Base-by-base conservation (phyloP, 2,888 invertebrate genomes). In the Mellilla xanthometata region DNA sequence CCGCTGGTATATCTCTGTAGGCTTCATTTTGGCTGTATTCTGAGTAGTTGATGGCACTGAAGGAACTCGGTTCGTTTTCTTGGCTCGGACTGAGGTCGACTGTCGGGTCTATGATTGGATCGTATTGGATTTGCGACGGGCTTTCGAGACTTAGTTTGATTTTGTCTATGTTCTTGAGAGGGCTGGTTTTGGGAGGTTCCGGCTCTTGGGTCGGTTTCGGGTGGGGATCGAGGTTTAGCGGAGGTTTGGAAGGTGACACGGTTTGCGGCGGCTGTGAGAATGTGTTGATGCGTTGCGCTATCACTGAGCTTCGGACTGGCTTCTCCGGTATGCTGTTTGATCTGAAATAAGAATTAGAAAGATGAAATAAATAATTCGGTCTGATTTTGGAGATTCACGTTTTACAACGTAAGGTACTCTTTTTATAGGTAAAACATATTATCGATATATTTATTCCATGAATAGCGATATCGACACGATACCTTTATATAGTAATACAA, bases 261-360 rank as follows among this genome's bases (percentile, higher is more conserved):
- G 75, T 71, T 0, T 62, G 64, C 0, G 69, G 65, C 27, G 71
- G 73, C 40, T 73, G 80, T 2, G 81, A 77, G 73, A 92, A 90
- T 4, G 91, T 89, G 75, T 91, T 92, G 49, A 92, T 92, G 26
- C 92, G 89, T 65, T 93, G 93, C 8, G 93, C 91, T 64, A 93
- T 91, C 5, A 92, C 91, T 0, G 94, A 94, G 70, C 91, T 92
- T 30, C 94, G 91, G 15, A 92, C 89, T 3, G 94, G 94, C 54
- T 94, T 94, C 38, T 93, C 93, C 34, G 94, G 94, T 40, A 90
- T 75, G 19, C 81, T 72, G 47, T 77, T 77, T 3, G 81, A 69
- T 58, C 86, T 86, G 68, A 4, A 53, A 44, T 19, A 6, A 5
- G 15, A 6, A 5, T 5, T 19, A 19, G 6, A 5, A 6, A 6